Evolutionary conservation across 2,113 vertebrate species (phyloP).

Genomic region (Chelonoidis abingdonii): DNA sequence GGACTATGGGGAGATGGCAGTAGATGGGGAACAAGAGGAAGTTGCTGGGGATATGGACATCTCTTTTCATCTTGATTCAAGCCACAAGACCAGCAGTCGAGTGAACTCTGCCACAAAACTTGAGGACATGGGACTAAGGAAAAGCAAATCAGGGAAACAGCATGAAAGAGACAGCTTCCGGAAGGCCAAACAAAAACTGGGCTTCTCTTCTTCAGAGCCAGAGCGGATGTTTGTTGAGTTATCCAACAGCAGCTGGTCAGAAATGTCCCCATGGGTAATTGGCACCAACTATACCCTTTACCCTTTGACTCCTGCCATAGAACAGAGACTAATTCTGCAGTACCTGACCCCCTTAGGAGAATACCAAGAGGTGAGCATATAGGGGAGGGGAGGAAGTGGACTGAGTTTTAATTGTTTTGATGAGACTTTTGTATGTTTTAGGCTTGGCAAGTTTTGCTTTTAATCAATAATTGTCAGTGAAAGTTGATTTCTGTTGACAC

Average conservation of each 20-base stretch:
- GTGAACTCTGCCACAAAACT: slow-evolving; percentile 85
- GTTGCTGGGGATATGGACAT: slow-evolving; percentile 85
- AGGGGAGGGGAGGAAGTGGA: neutral
- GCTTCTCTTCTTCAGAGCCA: slow-evolving; percentile 89
- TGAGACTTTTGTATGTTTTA: neutral
- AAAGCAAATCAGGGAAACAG: slow-evolving; percentile 81
- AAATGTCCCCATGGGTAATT: slow-evolving; percentile 99
- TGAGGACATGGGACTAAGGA: slow-evolving; percentile 76
- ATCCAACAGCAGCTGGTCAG: slow-evolving; percentile 99
- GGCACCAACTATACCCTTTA: slow-evolving; percentile 96
- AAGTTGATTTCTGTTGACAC: neutral
- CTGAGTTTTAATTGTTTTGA: neutral
- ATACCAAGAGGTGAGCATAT: slow-evolving; percentile 93
- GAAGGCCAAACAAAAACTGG: slow-evolving; percentile 92
- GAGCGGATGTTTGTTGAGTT: slow-evolving; percentile 93
- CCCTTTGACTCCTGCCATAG: slow-evolving; percentile 95
- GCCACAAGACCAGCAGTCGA: slow-evolving; percentile 86
- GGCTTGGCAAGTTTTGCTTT: neutral
- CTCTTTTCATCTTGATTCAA: slow-evolving; percentile 87
- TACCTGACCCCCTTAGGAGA: slow-evolving; percentile 98
- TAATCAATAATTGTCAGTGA: neutral
- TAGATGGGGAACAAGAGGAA: slow-evolving; percentile 82
- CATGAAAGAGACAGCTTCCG: slow-evolving; percentile 86
- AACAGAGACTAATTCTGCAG: slow-evolving; percentile 96
- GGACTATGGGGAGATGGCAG: slow-evolving; percentile 87